phyloP scores from a whole-genome alignment of 2,797 vertebrate species.

The Scarus forsteni region DNA sequence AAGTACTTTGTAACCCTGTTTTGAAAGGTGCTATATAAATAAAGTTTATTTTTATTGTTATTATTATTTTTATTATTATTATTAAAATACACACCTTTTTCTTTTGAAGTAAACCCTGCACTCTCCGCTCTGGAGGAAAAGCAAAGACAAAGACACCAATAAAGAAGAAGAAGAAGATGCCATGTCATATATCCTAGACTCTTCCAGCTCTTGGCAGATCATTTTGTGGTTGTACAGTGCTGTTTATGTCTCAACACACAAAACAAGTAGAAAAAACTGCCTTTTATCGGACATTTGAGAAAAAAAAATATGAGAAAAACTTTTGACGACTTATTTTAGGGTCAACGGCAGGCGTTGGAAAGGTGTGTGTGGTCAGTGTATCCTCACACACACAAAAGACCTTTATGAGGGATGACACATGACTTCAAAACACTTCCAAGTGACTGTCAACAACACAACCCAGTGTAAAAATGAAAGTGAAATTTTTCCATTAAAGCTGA shows the following conservation, averaged over 20 bases:
- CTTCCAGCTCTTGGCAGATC: background rate
- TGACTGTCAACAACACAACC: constrained; percentile 8
- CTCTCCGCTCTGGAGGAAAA: background rate
- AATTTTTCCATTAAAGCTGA: constrained; percentile 22
- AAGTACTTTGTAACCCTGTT: too few species aligned
- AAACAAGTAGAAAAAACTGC: background rate
- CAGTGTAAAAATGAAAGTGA: constrained; percentile 1
- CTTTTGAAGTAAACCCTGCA: background rate
- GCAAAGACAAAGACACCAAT: background rate
- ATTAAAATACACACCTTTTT: too few species aligned
- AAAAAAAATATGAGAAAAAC: background rate
- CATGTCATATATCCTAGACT: background rate
- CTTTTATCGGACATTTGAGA: too few species aligned
- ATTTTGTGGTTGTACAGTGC: background rate
- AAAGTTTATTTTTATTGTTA: too few species aligned
- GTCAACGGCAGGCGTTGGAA: background rate
- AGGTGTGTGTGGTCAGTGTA: background rate
- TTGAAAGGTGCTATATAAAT: too few species aligned
- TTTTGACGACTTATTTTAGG: background rate
- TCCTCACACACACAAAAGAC: constrained; percentile 3
- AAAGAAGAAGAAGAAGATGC: background rate
- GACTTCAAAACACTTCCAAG: background rate
- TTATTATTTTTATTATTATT: too few species aligned
- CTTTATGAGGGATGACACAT: background rate
- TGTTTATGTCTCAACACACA: rapidly evolving